phyloP scores from a whole-genome alignment of 2,888 invertebrate species.

The Ditula angustiorana region DNA sequence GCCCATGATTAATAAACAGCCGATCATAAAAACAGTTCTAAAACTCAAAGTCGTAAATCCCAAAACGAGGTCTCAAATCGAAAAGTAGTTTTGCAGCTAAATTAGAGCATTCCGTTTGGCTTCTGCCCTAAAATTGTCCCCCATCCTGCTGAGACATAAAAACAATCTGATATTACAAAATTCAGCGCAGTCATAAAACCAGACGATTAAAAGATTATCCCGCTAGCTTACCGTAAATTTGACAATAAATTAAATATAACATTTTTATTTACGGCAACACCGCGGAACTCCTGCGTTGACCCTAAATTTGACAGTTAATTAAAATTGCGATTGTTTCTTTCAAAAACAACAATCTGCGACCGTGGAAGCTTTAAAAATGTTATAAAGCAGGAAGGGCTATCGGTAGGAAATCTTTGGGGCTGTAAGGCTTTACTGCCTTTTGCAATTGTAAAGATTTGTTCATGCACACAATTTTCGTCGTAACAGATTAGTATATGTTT shows the following conservation, averaged over 20 bases:
- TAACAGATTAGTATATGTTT: too few relatives aligned
- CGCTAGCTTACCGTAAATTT: conserved; percentile 21
- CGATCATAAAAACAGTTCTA: neutral
- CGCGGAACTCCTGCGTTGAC: neutral
- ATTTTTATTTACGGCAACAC: conserved; percentile 22
- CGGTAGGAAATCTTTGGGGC: neutral
- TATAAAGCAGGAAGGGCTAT: neutral
- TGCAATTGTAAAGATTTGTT: neutral
- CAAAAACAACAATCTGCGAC: conserved; percentile 5
- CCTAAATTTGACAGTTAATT: conserved; percentile 14
- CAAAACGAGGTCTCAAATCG: conserved; percentile 11
- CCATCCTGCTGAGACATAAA: conserved; percentile 23
- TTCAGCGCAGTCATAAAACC: conserved; percentile 25
- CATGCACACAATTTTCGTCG: neutral
- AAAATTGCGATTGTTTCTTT: conserved; percentile 5
- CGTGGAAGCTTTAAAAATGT: neutral
- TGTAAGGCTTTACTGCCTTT: neutral
- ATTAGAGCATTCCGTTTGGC: neutral
- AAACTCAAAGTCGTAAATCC: conserved; percentile 4
- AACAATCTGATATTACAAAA: conserved; percentile 27
- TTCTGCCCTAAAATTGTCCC: neutral
- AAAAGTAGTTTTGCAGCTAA: conserved; percentile 24
- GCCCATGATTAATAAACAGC: neutral
- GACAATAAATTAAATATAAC: conserved; percentile 23
- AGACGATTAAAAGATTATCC: conserved; percentile 28